Evolutionary conservation across 2,888 invertebrate genomes (phyloP).

Genomic region (Laspeyria flexula): DNA sequence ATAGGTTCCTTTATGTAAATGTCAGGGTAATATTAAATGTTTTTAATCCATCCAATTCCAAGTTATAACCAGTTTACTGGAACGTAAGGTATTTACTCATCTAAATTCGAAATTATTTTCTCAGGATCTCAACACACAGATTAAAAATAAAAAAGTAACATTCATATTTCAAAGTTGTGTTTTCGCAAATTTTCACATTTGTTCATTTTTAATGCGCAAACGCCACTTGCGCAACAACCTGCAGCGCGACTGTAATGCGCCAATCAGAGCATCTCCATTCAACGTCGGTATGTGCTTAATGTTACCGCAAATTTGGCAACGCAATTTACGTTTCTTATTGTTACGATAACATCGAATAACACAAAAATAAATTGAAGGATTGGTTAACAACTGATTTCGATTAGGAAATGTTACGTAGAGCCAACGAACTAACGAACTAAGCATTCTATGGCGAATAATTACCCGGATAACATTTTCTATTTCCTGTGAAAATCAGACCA

Average conservation of each 20-base stretch:
- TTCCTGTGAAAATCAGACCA: background rate
- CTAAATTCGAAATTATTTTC: no score
- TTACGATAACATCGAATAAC: constrained; percentile 25
- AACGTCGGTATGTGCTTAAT: constrained; percentile 40
- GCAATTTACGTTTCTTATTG: constrained; percentile 19
- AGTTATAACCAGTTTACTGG: no score
- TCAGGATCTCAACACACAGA: no score
- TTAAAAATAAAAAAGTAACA: no score
- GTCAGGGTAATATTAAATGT: no score
- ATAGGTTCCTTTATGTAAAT: background rate
- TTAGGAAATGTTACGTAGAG: constrained; percentile 3
- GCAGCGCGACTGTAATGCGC: constrained; percentile 51
- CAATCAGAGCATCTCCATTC: constrained; percentile 75
- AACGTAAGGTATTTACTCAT: no score
- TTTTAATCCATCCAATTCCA: no score
- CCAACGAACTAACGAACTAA: background rate
- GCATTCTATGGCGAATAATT: background rate
- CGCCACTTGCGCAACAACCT: constrained; percentile 53
- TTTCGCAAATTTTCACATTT: constrained; percentile 34
- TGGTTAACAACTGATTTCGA: background rate
- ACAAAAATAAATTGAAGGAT: constrained; percentile 8
- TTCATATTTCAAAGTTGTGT: constrained; percentile 8
- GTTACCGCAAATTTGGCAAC: constrained; percentile 47
- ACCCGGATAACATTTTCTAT: background rate
- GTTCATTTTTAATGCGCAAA: constrained; percentile 49